Evolutionary conservation across 2,113 vertebrate species (phyloP).

Genomic region (Boulengeromyrus knoepffleri): DNA sequence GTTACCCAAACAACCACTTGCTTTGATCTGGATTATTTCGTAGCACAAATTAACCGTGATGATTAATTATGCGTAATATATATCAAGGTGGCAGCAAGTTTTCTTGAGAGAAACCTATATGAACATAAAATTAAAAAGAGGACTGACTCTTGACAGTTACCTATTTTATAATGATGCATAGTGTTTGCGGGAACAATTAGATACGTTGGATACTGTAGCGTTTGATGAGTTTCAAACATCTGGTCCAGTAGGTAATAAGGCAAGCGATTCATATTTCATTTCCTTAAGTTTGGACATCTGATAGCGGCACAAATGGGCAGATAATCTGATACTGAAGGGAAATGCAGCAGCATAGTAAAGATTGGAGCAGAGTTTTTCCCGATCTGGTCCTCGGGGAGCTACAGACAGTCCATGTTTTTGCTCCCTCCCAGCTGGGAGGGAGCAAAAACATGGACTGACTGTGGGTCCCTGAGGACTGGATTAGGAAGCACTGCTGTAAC

Average conservation of each 20-base stretch:
- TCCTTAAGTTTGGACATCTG: not conserved
- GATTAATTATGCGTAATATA: not conserved
- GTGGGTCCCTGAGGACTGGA: not conserved
- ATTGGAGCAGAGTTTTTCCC: not conserved
- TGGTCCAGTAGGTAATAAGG: not conserved
- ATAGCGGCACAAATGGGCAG: not conserved
- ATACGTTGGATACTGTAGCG: not conserved
- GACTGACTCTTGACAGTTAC: not conserved
- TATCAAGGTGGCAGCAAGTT: not conserved
- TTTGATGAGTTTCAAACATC: not conserved
- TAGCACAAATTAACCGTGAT: not conserved
- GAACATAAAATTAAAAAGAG: not conserved
- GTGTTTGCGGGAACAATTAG: not conserved
- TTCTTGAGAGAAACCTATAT: not conserved
- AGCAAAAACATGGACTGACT: not conserved
- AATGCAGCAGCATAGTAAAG: not conserved
- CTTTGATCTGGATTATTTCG: not conserved
- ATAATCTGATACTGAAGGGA: not conserved
- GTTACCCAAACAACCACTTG: not conserved
- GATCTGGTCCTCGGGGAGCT: no score
- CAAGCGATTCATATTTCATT: constrained; percentile 8
- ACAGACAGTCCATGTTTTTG: no score
- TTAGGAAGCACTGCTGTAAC: not conserved
- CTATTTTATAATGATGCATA: not conserved
- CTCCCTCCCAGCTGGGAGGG: not conserved